Conservation (phyloP, 1,140 invertebrate genomes). For the Helicoverpa armigera region DNA sequence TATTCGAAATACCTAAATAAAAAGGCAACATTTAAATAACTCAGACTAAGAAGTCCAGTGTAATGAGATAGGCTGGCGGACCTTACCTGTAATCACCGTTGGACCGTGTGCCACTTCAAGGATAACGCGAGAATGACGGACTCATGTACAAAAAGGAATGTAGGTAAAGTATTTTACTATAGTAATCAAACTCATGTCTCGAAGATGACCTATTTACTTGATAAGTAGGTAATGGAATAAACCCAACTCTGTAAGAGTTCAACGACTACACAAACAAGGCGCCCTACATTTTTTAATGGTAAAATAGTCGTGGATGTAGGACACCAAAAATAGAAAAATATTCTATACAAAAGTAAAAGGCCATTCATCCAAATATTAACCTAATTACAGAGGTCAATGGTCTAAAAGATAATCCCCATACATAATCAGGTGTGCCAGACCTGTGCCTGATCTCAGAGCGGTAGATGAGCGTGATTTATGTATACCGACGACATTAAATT, state of each 20-base stretch:
- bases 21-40: slow-evolving; percentile 42
- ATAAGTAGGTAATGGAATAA: not conserved
- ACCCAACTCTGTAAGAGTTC: not conserved
- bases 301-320: not conserved
- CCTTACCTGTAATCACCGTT: slow-evolving; percentile 30
- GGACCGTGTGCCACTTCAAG: slow-evolving; percentile 6
- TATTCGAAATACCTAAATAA: slow-evolving; percentile 46
- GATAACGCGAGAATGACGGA: not conserved
- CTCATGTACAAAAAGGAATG: not conserved
- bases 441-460: slow-evolving; percentile 69
- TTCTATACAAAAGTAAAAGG: not conserved
- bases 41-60: slow-evolving; percentile 14
- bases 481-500: slow-evolving; percentile 83
- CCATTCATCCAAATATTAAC: slow-evolving; percentile 12
- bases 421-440: slow-evolving; percentile 34
- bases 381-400: slow-evolving; percentile 52
- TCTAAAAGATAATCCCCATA: slow-evolving; percentile 29
- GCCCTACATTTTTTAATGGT: not conserved
- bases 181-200: not conserved
- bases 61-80: slow-evolving; percentile 44
- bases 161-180: not conserved
- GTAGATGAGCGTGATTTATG: slow-evolving; percentile 84
- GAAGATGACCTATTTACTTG: not conserved
- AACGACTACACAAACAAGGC: not conserved
- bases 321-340: not conserved